Evolutionary conservation across 1,140 invertebrate species (phyloP), one percentile per base, ranked within the genome.

Genomic region (Trissolcus basalis): DNA sequence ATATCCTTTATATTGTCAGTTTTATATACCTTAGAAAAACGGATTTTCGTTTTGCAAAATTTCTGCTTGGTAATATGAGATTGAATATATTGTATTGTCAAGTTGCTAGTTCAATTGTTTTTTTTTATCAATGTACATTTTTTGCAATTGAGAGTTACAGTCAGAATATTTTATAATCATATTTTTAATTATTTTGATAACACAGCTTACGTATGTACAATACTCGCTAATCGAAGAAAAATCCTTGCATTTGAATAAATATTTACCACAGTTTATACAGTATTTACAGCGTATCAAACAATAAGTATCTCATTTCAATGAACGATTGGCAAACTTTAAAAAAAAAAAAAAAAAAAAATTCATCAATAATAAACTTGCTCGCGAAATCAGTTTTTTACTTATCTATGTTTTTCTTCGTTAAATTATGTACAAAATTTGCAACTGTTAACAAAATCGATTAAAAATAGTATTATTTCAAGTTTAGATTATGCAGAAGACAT

Each of bases 71-170:
- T 44, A 8, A 33, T 27, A 39, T 56, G 41, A 14, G 41, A 14
- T 56, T 43, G 41, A 14, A 7, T 56, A 44, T 32, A 45, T 56
- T 16, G 41, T 56, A 56, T 56, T 56, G 54, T 56, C 54, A 43
- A 44, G 54, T 27, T 56, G 15, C 44, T 33, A 44, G 27, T 45
- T 56, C 41, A 56, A 15, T 45, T 53, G 35, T 11, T 11, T 35
- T 10, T 6, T 35, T 35, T 39, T 39, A 39, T n/a, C 19, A 27
- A 27, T 27, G 19, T 27, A 27, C 19, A 27, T 3, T 27, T 27
- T 27, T 27, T 27, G 19, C 19, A 27, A 27, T 27, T 27, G 19
- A 27, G n/a, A 27, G 1, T 27, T 27, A 27, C 19, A 27, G 19
- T 27, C 19, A 6, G 19, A 27, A 27, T 27, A 27, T 27, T 27